phyloP scores from a whole-genome alignment of 2,888 invertebrate species.

The Drosophila nigricruria region DNA sequence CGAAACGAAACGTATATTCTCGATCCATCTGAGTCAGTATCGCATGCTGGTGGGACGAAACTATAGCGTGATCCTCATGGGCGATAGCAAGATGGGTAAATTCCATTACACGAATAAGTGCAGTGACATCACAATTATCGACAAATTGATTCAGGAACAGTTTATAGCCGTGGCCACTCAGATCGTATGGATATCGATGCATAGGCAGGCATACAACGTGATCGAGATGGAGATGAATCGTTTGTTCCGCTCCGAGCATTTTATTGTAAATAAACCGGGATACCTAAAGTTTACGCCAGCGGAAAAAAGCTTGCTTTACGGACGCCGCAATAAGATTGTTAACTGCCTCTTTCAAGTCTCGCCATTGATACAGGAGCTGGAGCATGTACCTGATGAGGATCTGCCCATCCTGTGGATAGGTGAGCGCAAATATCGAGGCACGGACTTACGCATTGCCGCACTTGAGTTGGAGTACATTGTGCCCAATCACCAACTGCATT shows the following conservation, averaged over 20 bases:
- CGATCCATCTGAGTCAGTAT: conserved; percentile 80
- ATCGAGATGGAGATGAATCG: conserved; percentile 84
- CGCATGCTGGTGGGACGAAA: conserved; percentile 83
- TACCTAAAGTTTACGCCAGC: conserved; percentile 63
- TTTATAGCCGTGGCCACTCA: conserved; percentile 81
- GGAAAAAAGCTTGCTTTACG: conserved; percentile 80
- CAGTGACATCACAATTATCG: conserved; percentile 75
- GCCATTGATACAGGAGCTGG: conserved; percentile 82
- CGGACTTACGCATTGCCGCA: conserved; percentile 75
- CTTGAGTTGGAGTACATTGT: conserved; percentile 82
- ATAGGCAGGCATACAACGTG: conserved; percentile 78
- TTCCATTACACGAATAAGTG: conserved; percentile 71
- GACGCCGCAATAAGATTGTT: conserved; percentile 71
- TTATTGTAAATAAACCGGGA: conserved; percentile 68
- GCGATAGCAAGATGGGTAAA: conserved; percentile 68
- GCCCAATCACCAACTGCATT: conserved; percentile 77
- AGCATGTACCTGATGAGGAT: conserved; percentile 70
- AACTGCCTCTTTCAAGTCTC: conserved; percentile 83
- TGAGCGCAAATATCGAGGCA: conserved; percentile 83
- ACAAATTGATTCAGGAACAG: conserved; percentile 77
- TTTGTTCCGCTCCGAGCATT: conserved; percentile 84
- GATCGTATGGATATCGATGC: conserved; percentile 83
- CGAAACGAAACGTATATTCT: conserved; percentile 77
- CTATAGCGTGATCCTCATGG: conserved; percentile 81
- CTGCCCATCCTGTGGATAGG: conserved; percentile 84